Conservation (phyloP, 2,888 invertebrate genomes). For the Drosophila pegasa region DNA sequence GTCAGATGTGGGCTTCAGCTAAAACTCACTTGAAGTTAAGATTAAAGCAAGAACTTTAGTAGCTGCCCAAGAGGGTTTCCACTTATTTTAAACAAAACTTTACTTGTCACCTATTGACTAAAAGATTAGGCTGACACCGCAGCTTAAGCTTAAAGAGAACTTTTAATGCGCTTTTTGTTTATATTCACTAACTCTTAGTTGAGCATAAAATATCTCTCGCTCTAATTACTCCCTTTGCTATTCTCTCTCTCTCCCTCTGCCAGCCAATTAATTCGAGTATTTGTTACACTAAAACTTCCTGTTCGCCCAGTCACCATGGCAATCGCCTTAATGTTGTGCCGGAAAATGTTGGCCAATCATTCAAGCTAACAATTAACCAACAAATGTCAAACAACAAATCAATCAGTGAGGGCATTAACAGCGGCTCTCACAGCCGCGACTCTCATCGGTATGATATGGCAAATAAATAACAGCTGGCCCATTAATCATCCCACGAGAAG, state of each 20-base stretch:
- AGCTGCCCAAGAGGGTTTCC: no score
- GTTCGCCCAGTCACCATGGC: slow-evolving; percentile 43
- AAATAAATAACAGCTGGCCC: slow-evolving; percentile 40
- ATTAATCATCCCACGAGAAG: slow-evolving; percentile 62
- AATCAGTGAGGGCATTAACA: slow-evolving; percentile 63
- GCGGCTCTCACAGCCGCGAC: slow-evolving; percentile 23
- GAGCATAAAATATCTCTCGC: neutral
- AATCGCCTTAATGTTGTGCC: slow-evolving; percentile 64
- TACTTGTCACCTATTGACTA: no score
- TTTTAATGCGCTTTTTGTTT: neutral
- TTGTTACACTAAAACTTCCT: slow-evolving; percentile 45
- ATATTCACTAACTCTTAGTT: neutral
- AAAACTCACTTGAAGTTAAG: no score
- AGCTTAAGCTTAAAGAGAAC: neutral
- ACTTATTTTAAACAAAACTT: no score
- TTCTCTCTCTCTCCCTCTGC: neutral
- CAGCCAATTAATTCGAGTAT: slow-evolving; percentile 36
- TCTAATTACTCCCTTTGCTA: neutral
- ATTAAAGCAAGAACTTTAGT: neutral
- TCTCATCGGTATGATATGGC: slow-evolving; percentile 27
- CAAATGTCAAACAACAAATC: slow-evolving; percentile 68
- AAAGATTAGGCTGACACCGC: neutral
- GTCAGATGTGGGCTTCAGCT: neutral
- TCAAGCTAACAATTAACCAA: slow-evolving; percentile 71
- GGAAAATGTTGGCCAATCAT: slow-evolving; percentile 68